phyloP scores from a whole-genome alignment of 2,888 invertebrate species.

The Pristionchus exspectatus region DNA sequence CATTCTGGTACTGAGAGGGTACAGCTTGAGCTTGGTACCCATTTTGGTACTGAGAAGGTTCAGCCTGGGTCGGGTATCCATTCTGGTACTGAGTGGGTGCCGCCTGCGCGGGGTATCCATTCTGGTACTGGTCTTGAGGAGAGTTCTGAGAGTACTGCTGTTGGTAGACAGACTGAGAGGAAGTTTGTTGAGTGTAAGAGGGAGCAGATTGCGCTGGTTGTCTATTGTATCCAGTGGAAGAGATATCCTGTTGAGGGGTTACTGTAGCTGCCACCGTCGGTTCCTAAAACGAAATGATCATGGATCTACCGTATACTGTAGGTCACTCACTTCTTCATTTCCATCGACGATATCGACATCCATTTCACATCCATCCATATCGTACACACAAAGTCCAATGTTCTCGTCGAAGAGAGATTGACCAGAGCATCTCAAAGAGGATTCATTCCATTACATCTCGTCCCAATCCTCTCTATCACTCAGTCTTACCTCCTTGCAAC shows the following conservation, averaged over 20 bases:
- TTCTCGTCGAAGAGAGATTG: constrained; percentile 63
- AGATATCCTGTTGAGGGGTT: background rate
- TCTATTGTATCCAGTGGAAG: background rate
- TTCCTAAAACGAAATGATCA: background rate
- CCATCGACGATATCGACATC: constrained; percentile 35
- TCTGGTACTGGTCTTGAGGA: background rate
- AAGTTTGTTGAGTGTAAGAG: background rate
- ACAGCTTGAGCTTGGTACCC: too few relatives aligned
- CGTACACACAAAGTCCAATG: constrained; percentile 65
- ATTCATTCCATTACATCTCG: too few relatives aligned
- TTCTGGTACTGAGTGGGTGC: background rate
- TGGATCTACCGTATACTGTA: background rate
- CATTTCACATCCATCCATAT: constrained; percentile 62
- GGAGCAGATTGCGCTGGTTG: background rate
- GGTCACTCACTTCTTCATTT: constrained; percentile 16
- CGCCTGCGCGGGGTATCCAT: background rate
- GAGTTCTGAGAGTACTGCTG: background rate
- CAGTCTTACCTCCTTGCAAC: constrained; percentile 52
- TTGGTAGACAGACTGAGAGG: constrained; percentile 12
- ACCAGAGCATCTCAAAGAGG: constrained; percentile 62
- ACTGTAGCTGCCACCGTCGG: background rate
- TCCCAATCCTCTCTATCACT: background rate
- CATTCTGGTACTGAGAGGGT: too few relatives aligned
- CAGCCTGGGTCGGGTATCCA: background rate
- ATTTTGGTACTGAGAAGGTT: background rate